These are phyloP conservation scores for Mellivora capensis DNA, from an alignment of 2,113 vertebrate genomes.

Conservation along the genomic window DNA sequence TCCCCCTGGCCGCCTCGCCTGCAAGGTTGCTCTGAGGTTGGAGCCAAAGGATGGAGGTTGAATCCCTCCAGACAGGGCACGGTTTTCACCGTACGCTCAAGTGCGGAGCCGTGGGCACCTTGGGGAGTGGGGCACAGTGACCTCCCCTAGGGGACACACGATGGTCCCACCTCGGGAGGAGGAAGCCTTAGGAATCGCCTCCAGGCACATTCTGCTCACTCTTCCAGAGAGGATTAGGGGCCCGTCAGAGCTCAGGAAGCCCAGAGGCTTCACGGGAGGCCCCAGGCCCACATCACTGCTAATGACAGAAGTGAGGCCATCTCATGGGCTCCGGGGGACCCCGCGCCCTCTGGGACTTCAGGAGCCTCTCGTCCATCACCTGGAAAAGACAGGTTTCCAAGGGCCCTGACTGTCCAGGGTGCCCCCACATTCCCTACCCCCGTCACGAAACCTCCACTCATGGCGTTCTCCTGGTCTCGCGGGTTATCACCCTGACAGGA, in stretches of 20 bases:
- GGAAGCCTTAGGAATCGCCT: neutral
- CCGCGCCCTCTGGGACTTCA: neutral
- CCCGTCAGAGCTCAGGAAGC: neutral
- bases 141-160: neutral
- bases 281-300: neutral
- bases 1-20: neutral
- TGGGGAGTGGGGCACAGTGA: neutral
- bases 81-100: neutral
- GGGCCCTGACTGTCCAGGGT: neutral
- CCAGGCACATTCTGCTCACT: neutral
- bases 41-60: neutral
- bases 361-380: neutral
- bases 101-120: neutral
- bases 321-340: too few species aligned
- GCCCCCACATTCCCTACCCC: neutral
- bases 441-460: neutral
- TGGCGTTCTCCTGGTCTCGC: neutral
- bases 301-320: neutral
- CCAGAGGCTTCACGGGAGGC: neutral
- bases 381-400: neutral
- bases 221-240: neutral
- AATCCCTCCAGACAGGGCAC: neutral
- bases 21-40: neutral
- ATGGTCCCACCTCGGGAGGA: neutral
- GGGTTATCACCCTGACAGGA: neutral